Evolutionary conservation across 2,797 vertebrate species (phyloP).

Genomic region (Paedocypris micromegethes): DNA sequence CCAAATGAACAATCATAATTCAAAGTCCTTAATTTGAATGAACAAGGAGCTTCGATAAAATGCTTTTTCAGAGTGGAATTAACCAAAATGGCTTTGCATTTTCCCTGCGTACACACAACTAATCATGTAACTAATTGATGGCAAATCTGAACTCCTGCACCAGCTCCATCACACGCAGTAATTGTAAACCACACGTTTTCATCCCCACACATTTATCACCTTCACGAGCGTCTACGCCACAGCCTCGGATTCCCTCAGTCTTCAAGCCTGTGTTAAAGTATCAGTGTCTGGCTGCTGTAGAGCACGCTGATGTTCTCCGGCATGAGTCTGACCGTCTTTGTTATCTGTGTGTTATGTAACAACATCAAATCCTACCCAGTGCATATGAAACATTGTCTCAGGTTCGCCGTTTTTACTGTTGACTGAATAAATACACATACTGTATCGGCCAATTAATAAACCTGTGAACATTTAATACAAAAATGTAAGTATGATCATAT

Average conservation of each 20-base stretch:
- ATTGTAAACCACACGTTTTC: background rate
- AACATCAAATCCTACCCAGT: constrained; percentile 5
- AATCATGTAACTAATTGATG: background rate
- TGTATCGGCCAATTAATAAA: background rate
- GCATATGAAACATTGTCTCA: constrained; percentile 1
- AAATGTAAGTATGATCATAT: no score
- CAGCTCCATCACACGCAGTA: no score
- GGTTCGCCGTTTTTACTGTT: background rate
- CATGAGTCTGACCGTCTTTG: constrained; percentile 8
- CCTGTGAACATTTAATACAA: background rate
- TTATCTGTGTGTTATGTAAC: constrained; percentile 26
- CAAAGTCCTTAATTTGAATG: constrained; percentile 4
- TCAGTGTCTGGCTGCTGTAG: constrained; percentile 18
- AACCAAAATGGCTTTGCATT: constrained; percentile 8
- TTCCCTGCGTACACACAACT: background rate
- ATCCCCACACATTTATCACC: background rate
- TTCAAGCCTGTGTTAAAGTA: constrained; percentile 14
- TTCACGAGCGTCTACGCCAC: background rate
- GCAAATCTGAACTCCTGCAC: background rate
- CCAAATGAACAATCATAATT: constrained; percentile 22
- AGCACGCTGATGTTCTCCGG: constrained; percentile 10
- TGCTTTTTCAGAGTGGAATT: background rate
- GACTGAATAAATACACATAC: background rate
- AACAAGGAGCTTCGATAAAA: constrained; percentile 3
- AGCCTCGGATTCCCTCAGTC: background rate